Evolutionary conservation across 2,888 invertebrate genomes (phyloP).

Genomic region (Cotesia congregata): DNA sequence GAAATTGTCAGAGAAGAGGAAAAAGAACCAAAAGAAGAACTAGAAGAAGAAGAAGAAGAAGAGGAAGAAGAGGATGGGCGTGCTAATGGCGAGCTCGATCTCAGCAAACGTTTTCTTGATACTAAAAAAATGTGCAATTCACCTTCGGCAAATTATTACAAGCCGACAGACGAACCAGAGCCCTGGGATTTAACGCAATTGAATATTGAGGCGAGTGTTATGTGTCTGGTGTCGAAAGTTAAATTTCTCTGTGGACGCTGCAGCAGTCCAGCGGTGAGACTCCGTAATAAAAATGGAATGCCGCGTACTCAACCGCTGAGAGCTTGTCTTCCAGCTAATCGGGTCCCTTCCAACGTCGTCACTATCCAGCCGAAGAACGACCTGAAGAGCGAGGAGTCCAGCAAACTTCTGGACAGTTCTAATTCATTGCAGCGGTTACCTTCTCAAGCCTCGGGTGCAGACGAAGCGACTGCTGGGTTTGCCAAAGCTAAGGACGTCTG

Average conservation of each 20-base stretch:
- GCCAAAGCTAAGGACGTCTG: constrained; percentile 69
- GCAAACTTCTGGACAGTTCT: constrained; percentile 60
- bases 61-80: constrained; percentile 50
- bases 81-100: constrained; percentile 58
- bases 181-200: constrained; percentile 88
- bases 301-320: constrained; percentile 59
- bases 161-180: constrained; percentile 85
- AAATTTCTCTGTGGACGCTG: constrained; percentile 84
- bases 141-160: constrained; percentile 83
- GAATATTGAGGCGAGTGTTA: constrained; percentile 89
- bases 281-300: constrained; percentile 72
- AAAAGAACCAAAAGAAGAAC: constrained; percentile 52
- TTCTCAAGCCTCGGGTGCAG: constrained; percentile 42
- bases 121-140: constrained; percentile 76
- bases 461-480: constrained; percentile 59
- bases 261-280: constrained; percentile 79
- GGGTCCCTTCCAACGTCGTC: constrained; percentile 55
- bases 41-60: constrained; percentile 53
- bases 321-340: constrained; percentile 41
- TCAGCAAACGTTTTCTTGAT: constrained; percentile 70
- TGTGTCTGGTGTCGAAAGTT: constrained; percentile 87
- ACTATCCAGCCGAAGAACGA: constrained; percentile 67
- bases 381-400: constrained; percentile 61
- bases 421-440: constrained; percentile 24
- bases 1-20: constrained; percentile 44